Percentiles rank a stretch among this genome's conserved stretches.
phyloP scores from a whole-genome alignment of 2,888 invertebrate genomes.

The Pterostichus niger region DNA sequence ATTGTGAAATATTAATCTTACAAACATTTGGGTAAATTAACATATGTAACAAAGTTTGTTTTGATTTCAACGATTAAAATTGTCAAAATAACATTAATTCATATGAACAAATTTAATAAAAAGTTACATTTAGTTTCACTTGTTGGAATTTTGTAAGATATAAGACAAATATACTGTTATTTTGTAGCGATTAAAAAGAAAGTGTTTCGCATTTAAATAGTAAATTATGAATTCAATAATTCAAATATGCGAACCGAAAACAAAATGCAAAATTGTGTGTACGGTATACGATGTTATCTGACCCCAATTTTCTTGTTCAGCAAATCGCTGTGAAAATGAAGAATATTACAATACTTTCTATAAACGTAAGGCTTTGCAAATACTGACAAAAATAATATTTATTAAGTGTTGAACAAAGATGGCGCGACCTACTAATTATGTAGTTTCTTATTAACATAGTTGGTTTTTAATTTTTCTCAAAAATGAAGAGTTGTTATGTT shows the following conservation, averaged over 20 bases:
- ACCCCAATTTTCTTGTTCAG: slow-evolving; percentile 4
- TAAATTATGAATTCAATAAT: slow-evolving; percentile 25
- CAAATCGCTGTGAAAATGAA: slow-evolving; percentile 8
- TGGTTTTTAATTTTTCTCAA: neutral
- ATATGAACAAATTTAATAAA: too few species aligned
- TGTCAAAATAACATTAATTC: neutral
- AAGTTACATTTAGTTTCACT: too few species aligned
- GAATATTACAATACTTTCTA: slow-evolving; percentile 31
- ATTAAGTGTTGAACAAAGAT: slow-evolving; percentile 21
- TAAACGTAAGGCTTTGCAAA: slow-evolving; percentile 20
- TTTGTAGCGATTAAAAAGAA: neutral
- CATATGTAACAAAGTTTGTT: neutral
- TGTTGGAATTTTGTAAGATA: neutral
- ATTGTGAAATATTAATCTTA: too few species aligned
- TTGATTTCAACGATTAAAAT: neutral
- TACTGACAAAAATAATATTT: slow-evolving; percentile 43
- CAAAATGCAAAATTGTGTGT: slow-evolving; percentile 6
- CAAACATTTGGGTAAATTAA: too few species aligned
- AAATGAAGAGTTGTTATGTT: neutral
- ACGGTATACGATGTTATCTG: slow-evolving; percentile 3
- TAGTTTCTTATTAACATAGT: neutral
- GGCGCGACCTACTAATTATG: neutral
- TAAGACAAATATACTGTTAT: neutral
- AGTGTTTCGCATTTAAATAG: neutral
- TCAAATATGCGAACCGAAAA: slow-evolving; percentile 11